Evolutionary conservation across 2,888 invertebrate species (phyloP).

Genomic region (Campoplex nolae): DNA sequence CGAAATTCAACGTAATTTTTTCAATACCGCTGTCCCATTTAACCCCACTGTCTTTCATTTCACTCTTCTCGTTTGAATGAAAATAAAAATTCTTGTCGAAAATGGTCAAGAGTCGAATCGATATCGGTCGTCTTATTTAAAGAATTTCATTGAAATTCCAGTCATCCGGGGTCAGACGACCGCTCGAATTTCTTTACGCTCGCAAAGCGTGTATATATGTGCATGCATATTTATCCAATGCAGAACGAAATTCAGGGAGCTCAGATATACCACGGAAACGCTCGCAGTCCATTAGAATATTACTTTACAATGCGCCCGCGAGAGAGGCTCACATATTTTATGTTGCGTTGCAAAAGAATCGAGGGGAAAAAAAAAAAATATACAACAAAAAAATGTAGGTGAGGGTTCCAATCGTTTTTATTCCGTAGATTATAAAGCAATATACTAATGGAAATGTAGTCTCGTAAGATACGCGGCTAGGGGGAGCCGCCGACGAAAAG

Average conservation of each 20-base stretch:
- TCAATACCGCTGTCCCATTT: background rate
- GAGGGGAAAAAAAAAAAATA: background rate
- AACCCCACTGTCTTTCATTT: background rate
- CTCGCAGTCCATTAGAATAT: slow-evolving; percentile 62
- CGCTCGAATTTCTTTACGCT: slow-evolving; percentile 20
- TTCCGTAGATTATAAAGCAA: slow-evolving; percentile 63
- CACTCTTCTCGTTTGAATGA: background rate
- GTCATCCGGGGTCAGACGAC: slow-evolving; percentile 10
- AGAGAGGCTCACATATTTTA: slow-evolving; percentile 40
- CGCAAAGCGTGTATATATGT: background rate
- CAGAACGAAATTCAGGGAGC: slow-evolving; percentile 36
- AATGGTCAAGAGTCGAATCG: slow-evolving; percentile 6
- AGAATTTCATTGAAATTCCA: slow-evolving; percentile 13
- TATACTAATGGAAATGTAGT: slow-evolving; percentile 67
- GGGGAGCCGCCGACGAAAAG: background rate
- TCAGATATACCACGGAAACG: background rate
- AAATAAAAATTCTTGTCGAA: background rate
- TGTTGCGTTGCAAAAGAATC: slow-evolving; percentile 13
- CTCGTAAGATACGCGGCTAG: slow-evolving; percentile 23
- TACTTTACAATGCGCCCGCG: slow-evolving; percentile 54
- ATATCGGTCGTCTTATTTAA: background rate
- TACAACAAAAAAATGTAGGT: background rate
- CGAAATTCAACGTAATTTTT: background rate
- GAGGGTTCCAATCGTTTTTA: slow-evolving; percentile 46
- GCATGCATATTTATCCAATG: slow-evolving; percentile 3